Evolutionary conservation across 2,113 vertebrate genomes (phyloP), one percentile per base, ranked within the genome.

Genomic region (Ictalurus punctatus): DNA sequence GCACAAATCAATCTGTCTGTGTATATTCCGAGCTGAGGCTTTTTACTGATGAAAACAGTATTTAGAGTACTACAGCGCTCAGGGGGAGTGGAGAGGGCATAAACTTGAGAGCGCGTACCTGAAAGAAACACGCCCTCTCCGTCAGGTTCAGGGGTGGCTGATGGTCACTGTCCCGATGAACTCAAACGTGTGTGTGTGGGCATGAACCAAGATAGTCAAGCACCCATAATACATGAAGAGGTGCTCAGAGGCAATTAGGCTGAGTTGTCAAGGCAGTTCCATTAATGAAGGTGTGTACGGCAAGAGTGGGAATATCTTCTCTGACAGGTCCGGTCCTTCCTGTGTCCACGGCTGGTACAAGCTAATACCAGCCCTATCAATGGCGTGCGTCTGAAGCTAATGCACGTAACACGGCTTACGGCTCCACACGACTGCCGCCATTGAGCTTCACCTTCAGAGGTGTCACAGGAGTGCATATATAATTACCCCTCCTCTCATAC

Each of bases 161-260:
- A 95, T 94, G 91, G 88, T 93, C 94, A 90, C 69, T 67, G 89
- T 27, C 30, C 71, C 23, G 81, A 61, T 82, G 89, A 79, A 91
- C 83, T 78, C 86, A 34, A 27, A 65, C 37, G 54, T 83, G 44
- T 85, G 76, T 23, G 17, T 97, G 97, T 97, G 98, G 97, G 97
- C 97, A 97, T 96, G 96, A 97, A 96, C 94, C 95, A 94, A 96
- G 95, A 96, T 97, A 97, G 97, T 97, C 97, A 98, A 96, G 96
- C 97, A 97, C 97, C 97, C 97, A 98, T 98, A 98, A 98, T 97
- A 98, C 97, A 97, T 97, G 97, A 97, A 97, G 97, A 97, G 97
- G 84, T 95, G 96, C 96, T 98, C 97, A 97, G 97, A 98, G 97
- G 96, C 97, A 98, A 98, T 99, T 97, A 98, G 97, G 97, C 97